These are phyloP conservation scores for Drosophila aff. DNA, from an alignment of 1,140 invertebrate species.

Conservation along the genomic window DNA sequence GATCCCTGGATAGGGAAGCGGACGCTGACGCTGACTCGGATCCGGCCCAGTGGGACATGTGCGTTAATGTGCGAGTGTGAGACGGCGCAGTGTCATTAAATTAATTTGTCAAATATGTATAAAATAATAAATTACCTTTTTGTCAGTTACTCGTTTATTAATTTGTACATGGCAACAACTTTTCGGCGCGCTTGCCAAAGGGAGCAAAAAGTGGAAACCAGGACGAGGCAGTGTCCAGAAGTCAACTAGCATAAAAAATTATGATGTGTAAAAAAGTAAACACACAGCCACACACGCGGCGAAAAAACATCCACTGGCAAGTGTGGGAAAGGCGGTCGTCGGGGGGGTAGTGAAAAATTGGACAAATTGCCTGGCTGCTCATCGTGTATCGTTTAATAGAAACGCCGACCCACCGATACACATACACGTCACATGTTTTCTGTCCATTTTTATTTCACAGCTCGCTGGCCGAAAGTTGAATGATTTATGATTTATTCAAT, in stretches of 20 bases:
- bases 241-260: constrained; percentile 83
- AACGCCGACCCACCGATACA: constrained; percentile 36
- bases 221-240: constrained; percentile 65
- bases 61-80: constrained; percentile 42
- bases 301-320: constrained; percentile 18
- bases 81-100: constrained; percentile 73
- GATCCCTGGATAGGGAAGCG: constrained; percentile 9
- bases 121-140: constrained; percentile 84
- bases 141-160: constrained; percentile 84
- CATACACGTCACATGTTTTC: constrained; percentile 58
- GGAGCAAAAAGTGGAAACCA: constrained; percentile 41
- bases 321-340: neutral
- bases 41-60: constrained; percentile 40
- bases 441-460: constrained; percentile 62
- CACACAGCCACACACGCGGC: constrained; percentile 3
- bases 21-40: neutral
- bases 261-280: constrained; percentile 78
- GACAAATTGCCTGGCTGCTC: constrained; percentile 75
- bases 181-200: constrained; percentile 63
- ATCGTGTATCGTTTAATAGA: constrained; percentile 75
- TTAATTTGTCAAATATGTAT: constrained; percentile 84
- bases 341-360: constrained; percentile 11
- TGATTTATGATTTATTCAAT: constrained; percentile 83
- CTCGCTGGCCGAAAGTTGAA: constrained; percentile 65
- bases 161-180: constrained; percentile 82